phyloP scores from a whole-genome alignment of 1,140 invertebrate genomes.

The Meloidogyne floridensis region DNA sequence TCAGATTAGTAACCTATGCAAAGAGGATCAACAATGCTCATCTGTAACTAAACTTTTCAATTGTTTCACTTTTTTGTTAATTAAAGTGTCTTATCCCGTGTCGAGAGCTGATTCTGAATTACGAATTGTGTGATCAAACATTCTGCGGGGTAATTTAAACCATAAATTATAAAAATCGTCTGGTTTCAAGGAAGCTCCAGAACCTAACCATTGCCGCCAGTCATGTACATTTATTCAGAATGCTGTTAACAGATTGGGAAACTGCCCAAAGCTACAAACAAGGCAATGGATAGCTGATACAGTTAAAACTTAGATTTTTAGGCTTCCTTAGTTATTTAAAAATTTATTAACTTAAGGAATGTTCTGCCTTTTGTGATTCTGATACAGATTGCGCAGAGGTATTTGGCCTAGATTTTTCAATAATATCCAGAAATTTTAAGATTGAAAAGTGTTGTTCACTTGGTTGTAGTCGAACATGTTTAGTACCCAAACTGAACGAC shows the following conservation, averaged over 20 bases:
- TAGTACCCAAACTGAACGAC: constrained; percentile 46
- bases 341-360: constrained; percentile 44
- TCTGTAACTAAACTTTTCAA: constrained; percentile 34
- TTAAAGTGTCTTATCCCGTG: constrained; percentile 49
- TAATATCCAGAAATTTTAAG: constrained; percentile 30
- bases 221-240: constrained; percentile 56
- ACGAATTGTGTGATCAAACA: constrained; percentile 32
- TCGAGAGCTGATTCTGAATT: constrained; percentile 36
- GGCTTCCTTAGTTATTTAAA: neutral
- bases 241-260: constrained; percentile 49
- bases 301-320: neutral
- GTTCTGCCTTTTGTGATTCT: constrained; percentile 53
- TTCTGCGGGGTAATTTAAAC: constrained; percentile 41
- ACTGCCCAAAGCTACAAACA: constrained; percentile 42
- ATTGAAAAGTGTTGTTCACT: constrained; percentile 49
- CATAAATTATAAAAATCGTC: neutral
- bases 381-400: constrained; percentile 58
- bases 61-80: neutral
- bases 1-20: constrained; percentile 46
- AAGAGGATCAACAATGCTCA: constrained; percentile 47
- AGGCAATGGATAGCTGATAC: neutral
- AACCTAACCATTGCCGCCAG: constrained; percentile 44
- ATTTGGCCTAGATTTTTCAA: constrained; percentile 37
- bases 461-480: constrained; percentile 52
- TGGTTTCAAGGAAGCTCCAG: constrained; percentile 24